These are phyloP conservation scores for Galeruca laticollis DNA, from an alignment of 2,888 invertebrate species.

Conservation along the genomic window DNA sequence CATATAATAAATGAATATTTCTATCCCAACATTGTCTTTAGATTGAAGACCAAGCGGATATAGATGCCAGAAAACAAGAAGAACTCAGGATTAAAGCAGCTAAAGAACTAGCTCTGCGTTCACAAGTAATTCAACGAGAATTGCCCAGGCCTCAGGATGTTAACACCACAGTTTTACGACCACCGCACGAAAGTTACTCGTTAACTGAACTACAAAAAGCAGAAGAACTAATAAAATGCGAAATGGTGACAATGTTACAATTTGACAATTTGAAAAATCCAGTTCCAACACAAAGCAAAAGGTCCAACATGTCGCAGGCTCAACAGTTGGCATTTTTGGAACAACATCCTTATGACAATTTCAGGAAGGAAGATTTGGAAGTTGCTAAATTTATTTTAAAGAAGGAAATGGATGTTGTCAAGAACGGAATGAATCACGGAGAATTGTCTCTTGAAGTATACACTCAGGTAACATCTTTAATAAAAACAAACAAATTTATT, in stretches of 20 bases:
- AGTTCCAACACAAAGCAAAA: slow-evolving; percentile 66
- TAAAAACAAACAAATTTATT: background rate
- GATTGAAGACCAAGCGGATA: slow-evolving; percentile 88
- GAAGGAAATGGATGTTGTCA: slow-evolving; percentile 90
- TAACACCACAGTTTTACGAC: slow-evolving; percentile 85
- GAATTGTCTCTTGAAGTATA: slow-evolving; percentile 92
- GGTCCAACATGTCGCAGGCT: slow-evolving; percentile 72
- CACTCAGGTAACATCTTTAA: slow-evolving; percentile 64
- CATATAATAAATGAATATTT: background rate
- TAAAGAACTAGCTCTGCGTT: slow-evolving; percentile 80
- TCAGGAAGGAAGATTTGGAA: slow-evolving; percentile 76
- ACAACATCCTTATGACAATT: slow-evolving; percentile 85
- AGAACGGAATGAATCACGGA: slow-evolving; percentile 95
- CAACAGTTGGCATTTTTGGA: slow-evolving; percentile 87
- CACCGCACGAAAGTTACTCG: slow-evolving; percentile 79
- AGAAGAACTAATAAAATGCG: slow-evolving; percentile 94
- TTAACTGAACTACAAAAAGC: slow-evolving; percentile 92
- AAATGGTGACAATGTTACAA: slow-evolving; percentile 91
- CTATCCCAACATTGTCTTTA: slow-evolving; percentile 3
- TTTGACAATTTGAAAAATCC: slow-evolving; percentile 90
- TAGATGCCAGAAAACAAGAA: slow-evolving; percentile 78
- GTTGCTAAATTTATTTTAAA: slow-evolving; percentile 75
- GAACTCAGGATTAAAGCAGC: slow-evolving; percentile 79
- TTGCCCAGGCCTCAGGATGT: slow-evolving; percentile 89
- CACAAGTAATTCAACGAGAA: slow-evolving; percentile 83